phyloP scores from a whole-genome alignment of 2,888 invertebrate genomes.

The Encarsia formosa region DNA sequence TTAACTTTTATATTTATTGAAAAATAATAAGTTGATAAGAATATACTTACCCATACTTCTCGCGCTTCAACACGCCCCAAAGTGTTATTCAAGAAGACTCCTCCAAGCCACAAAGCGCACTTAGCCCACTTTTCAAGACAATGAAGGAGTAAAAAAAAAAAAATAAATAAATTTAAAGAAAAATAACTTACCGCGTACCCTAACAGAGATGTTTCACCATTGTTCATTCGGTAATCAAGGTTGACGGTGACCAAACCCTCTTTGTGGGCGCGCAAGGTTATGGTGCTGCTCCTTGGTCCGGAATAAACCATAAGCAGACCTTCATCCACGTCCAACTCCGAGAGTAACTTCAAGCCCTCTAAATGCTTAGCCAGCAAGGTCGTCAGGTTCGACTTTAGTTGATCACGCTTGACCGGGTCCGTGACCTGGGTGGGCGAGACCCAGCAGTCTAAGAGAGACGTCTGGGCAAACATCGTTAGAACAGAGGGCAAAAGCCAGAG shows the following conservation, averaged over 20 bases:
- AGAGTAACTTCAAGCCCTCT: not conserved
- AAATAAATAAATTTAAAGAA: not conserved
- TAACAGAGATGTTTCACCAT: not conserved
- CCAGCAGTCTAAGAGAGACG: not conserved
- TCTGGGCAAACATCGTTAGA: not conserved
- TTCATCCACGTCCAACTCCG: not conserved
- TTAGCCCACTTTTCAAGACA: not conserved
- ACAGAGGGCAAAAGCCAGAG: too few relatives aligned
- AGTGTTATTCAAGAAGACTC: too few relatives aligned
- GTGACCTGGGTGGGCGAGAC: not conserved
- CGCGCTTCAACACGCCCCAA: too few relatives aligned
- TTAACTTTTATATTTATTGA: too few relatives aligned
- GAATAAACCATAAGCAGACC: not conserved
- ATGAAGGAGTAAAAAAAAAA: not conserved
- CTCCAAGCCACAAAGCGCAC: not conserved
- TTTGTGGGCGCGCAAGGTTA: not conserved
- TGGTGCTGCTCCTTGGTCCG: not conserved
- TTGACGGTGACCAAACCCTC: not conserved
- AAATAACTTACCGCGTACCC: not conserved
- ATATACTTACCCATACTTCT: too few relatives aligned
- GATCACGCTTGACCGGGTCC: not conserved
- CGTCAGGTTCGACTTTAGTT: not conserved
- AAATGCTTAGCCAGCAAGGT: not conserved
- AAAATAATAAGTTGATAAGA: too few relatives aligned
- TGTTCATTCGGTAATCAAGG: not conserved